Percentiles rank a stretch among this genome's conserved stretches.
phyloP scores from a whole-genome alignment of 1,140 invertebrate genomes.

The Chironomus striatipennis region DNA sequence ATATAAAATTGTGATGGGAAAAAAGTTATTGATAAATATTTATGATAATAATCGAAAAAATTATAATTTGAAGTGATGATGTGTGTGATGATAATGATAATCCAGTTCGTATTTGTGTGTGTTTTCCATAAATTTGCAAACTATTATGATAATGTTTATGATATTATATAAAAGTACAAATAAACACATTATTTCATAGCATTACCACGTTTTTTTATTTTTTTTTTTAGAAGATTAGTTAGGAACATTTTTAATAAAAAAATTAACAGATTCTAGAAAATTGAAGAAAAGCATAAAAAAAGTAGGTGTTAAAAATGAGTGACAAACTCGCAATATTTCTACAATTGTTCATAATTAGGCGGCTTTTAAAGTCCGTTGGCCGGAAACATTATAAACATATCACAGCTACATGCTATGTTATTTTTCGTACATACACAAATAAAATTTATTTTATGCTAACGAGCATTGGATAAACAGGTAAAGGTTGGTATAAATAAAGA shows the following conservation, averaged over 20 bases:
- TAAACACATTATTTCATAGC: too few species aligned
- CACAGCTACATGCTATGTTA: neutral
- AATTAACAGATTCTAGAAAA: too few species aligned
- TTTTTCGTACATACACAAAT: neutral
- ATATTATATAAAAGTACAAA: too few species aligned
- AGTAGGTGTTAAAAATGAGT: too few species aligned
- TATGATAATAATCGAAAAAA: neutral
- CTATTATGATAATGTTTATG: too few species aligned
- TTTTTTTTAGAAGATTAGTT: too few species aligned
- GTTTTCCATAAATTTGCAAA: neutral
- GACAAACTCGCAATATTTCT: neutral
- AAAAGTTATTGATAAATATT: neutral
- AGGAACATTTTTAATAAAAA: too few species aligned
- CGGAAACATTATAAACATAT: constrained; percentile 19
- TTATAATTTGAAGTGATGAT: constrained; percentile 15
- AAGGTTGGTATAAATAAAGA: neutral
- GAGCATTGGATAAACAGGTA: neutral
- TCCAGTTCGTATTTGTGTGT: neutral
- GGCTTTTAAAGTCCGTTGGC: constrained; percentile 10
- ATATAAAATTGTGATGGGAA: neutral
- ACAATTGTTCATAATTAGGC: constrained; percentile 18
- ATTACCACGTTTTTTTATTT: too few species aligned
- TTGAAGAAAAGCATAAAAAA: too few species aligned
- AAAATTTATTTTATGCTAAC: neutral
- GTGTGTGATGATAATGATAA: constrained; percentile 13